Evolutionary conservation across 2,797 vertebrate species (phyloP), one percentile per base, ranked within the genome.

Genomic region (Kryptolebias ocellatus): DNA sequence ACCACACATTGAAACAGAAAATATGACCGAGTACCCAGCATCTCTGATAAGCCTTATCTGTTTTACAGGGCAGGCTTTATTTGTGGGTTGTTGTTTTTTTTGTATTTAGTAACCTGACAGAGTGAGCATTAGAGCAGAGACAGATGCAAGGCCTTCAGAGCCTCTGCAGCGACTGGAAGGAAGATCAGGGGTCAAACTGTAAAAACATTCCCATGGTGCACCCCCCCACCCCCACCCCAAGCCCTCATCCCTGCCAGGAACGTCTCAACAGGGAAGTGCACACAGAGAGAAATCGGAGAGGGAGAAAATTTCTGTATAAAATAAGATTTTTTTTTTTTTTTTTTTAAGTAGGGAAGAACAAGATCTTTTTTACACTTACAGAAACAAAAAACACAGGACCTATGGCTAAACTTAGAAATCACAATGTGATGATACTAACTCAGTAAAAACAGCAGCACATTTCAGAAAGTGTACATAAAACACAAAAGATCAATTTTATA

Each of bases 151-250:
- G 83, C 74, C 82, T 85, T 90, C 81, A 63, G 82, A 87, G 80
- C 66, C 86, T 87, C 77, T 64, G 74, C 83, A 88, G 78, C 51
- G 68, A 91, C 90, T 92, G 88, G 91, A 93, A 93, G 91, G 91
- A 94, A 93, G 92, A 91, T 93, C 92, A 93, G 83, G 89, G 92
- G 93, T 93, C 92, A 91, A 73, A 60, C 90, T 91, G 90, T 90
- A 78, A 93, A 93, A 95, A 93, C 92, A 94, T 94, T 93, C 92
- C 91, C 93, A 93, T 90, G 86, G 78, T 78, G 86, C 90, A 90
- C 87, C 84, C 79, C 90, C 82, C 86, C 83, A 78, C 90, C 82
- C 86, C 83, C 83, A 73, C 24, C 12, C 42, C 12, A 67, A 59
- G 79, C 81, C 76, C 78, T 83, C 89, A 80, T 84, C 84, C 77